Conservation (phyloP, 1,140 invertebrate species). For the Magallana gigas region DNA sequence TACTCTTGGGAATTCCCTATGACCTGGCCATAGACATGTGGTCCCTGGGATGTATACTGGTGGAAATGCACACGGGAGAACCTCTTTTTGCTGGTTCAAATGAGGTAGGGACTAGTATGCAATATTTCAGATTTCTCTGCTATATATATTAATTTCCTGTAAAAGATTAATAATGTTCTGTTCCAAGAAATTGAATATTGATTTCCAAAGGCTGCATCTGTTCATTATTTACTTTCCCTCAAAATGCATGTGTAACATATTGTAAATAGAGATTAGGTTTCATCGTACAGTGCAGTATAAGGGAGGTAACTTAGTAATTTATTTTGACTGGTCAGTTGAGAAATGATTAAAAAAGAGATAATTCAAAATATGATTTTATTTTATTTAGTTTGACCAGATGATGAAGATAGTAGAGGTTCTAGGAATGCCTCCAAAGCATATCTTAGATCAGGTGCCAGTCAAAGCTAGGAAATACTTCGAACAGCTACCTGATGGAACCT, state of each 20-base stretch:
- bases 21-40: constrained; percentile 83
- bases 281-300: not conserved
- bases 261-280: not conserved
- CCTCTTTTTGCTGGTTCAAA: constrained; percentile 99
- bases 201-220: not conserved
- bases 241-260: not conserved
- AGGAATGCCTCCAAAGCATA: constrained; percentile 97
- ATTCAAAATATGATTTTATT: not conserved
- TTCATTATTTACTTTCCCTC: not conserved
- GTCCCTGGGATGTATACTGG: constrained; percentile 92
- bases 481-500: constrained; percentile 92
- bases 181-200: constrained; percentile 14
- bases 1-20: constrained; percentile 80
- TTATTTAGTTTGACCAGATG: constrained; percentile 95
- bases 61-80: constrained; percentile 99
- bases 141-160: not conserved
- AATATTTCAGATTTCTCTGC: not conserved
- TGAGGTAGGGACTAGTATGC: constrained; percentile 83
- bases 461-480: constrained; percentile 99
- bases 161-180: not conserved
- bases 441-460: constrained; percentile 93
- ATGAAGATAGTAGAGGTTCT: constrained; percentile 97
- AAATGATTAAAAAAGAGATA: too few relatives aligned
- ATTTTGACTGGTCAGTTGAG: too few relatives aligned
- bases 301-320: constrained; percentile 1